Conservation (phyloP, 2,113 vertebrate species). For the Turdus rufiventris region DNA sequence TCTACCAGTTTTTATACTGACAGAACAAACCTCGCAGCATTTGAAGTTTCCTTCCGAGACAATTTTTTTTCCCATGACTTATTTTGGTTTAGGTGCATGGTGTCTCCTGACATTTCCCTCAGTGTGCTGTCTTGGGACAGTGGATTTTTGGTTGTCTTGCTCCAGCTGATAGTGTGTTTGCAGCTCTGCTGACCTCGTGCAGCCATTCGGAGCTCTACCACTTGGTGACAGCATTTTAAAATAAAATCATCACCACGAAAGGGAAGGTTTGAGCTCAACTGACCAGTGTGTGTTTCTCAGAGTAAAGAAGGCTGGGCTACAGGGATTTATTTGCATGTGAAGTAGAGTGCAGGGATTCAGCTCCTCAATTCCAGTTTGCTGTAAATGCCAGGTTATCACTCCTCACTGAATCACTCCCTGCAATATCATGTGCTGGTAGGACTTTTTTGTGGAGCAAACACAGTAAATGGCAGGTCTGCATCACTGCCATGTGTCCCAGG, state of each 20-base stretch:
- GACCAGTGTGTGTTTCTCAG: not conserved
- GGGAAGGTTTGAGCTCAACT: not conserved
- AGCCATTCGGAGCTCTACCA: not conserved
- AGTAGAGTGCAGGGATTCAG: not conserved
- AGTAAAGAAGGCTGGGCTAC: not conserved
- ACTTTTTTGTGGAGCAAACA: not conserved
- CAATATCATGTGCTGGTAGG: not conserved
- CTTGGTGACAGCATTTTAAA: constrained; percentile 62
- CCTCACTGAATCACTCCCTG: not conserved
- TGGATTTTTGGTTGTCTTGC: not conserved
- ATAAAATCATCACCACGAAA: not conserved
- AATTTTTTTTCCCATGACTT: not conserved
- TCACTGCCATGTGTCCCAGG: not conserved
- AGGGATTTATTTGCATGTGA: not conserved
- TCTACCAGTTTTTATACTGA: not conserved
- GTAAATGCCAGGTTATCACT: not conserved
- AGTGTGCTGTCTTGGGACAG: not conserved
- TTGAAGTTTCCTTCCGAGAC: not conserved
- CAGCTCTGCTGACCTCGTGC: not conserved
- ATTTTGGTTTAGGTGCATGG: not conserved
- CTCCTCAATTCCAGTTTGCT: not conserved
- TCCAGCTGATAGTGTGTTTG: not conserved
- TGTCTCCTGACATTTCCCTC: fast-evolving
- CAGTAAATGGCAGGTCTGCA: not conserved
- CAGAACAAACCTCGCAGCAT: not conserved